Evolutionary conservation across 2,888 invertebrate species (phyloP), one percentile per base, ranked within the genome.

Genomic region (Lycia hirtaria): DNA sequence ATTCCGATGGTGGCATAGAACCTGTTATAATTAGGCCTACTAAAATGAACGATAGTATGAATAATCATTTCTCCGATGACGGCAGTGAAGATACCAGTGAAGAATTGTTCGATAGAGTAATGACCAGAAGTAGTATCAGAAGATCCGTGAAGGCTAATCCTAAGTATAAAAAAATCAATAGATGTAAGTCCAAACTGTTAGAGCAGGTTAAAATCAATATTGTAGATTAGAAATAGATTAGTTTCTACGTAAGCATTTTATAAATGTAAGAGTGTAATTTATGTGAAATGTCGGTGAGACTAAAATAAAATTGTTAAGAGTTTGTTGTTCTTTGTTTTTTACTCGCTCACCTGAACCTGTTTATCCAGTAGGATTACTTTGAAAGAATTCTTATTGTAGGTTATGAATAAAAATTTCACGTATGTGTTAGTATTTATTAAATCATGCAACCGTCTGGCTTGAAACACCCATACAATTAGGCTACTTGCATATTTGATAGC

Each of bases 81-180:
- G 92, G 88, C 17, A 92, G 92, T 51, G 92, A 91, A 60, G 92
- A 91, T 26, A 90, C 91, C 67, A 90, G 92, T 81, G 92, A 92
- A 78, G 92, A 92, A 76, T 78, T 87, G 41, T 92, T 92, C 54
- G 88, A 92, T 32, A 79, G 91, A 68, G 91, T 92, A 0, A 92
- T 92, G 92, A 83, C 85, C 0, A 84, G 92, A 69, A 91, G 83
- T 61, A 92, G 92, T 60, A 76, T 89, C 12, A 78, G 92, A 70
- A 75, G 87, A 69, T 92, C 92, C 1, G 87, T 91, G 1, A 92
- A 92, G 79, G 88, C 88, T 0, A 92, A 92, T 65, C 92, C 92
- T n/a, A 92, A 92, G 65, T 92, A 92, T 65, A 92, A 92, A 66
- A 92, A 92, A 73, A 92, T 92, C 40, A 92, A 83, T 71, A 76